Base-by-base conservation (phyloP, 2,113 vertebrate species). In the Vombatus ursinus region DNA sequence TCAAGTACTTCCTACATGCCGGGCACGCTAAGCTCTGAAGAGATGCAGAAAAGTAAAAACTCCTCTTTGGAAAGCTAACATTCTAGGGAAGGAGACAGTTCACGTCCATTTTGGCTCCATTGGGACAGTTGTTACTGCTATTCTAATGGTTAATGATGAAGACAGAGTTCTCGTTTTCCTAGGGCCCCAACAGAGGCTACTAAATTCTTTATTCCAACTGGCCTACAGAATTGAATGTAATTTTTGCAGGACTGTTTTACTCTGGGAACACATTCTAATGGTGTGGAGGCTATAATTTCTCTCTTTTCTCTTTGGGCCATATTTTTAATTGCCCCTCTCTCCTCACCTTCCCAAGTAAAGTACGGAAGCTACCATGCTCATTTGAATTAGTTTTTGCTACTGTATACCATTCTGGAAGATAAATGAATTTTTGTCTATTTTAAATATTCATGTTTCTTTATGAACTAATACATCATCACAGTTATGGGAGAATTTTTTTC, bases 361-460 rank as follows among this genome's bases (percentile, higher is more conserved):
- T 3, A 31, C 22, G 26, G 61, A 23, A 54, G 19, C 53, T 47
- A 51, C 52, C 51, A 1, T 50, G 50, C 52, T 90, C n/a, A 97
- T 96, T 94, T 96, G 92, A 57, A 89, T 16, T 37, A 91, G 51
- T n/a, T 90, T 94, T 96, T 28, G 37, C 94, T 94, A 11, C 11
- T 53, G 91, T 68, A 3, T 90, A 57, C 91, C 91, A 19, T 95
- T 97, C 93, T 95, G 84, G 84, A 96, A 94, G 97, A 98, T 93
- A 94, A 92, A 54, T 94, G 92, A 48, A 96, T 96, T 97, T 96
- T 97, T 90, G 91, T 96, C 94, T 48, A 57, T 95, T 96, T 97
- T 98, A 97, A 97, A 97, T 95, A 97, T 92, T 94, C 95, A 94
- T 96, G 68, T 94, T 97, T 93, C 92, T 97, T 97, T 91, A 95